Percentiles rank a stretch among this genome's conserved stretches.
phyloP scores from a whole-genome alignment of 1,140 invertebrate species.

The Ips nitidus region DNA sequence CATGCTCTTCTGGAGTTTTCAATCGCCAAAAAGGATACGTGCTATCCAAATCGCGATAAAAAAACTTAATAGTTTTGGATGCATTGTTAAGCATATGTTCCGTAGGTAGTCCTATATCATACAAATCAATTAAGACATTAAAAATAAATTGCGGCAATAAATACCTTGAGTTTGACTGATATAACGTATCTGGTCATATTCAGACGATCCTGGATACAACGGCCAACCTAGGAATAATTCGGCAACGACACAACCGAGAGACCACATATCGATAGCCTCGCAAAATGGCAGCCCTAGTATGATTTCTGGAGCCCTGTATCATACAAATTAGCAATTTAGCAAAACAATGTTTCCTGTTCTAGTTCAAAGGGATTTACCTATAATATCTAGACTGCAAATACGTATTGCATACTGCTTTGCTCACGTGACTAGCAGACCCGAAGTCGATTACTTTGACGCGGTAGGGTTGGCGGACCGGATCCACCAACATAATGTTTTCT shows the following conservation, averaged over 20 bases:
- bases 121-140: not conserved
- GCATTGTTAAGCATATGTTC: constrained; percentile 99
- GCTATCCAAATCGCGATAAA: constrained; percentile 94
- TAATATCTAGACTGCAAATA: constrained; percentile 99
- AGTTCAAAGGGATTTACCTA: constrained; percentile 11
- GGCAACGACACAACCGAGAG: constrained; percentile 97
- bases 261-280: constrained; percentile 99
- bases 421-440: constrained; percentile 97
- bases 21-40: constrained; percentile 97
- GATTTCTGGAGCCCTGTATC: constrained; percentile 89
- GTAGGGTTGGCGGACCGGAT: constrained; percentile 96
- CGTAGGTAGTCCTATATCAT: constrained; percentile 77
- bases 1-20: constrained; percentile 98
- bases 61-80: constrained; percentile 98
- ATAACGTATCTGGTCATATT: constrained; percentile 97
- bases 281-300: constrained; percentile 97
- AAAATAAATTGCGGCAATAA: not conserved
- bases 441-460: constrained; percentile 99
- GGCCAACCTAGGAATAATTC: constrained; percentile 99
- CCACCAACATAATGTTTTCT: constrained; percentile 99
- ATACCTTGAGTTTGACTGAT: constrained; percentile 80
- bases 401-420: constrained; percentile 98
- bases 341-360: constrained; percentile 44
- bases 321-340: not conserved
- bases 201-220: constrained; percentile 97